phyloP scores from a whole-genome alignment of 2,888 invertebrate species.

The Ophion obscuratus region DNA sequence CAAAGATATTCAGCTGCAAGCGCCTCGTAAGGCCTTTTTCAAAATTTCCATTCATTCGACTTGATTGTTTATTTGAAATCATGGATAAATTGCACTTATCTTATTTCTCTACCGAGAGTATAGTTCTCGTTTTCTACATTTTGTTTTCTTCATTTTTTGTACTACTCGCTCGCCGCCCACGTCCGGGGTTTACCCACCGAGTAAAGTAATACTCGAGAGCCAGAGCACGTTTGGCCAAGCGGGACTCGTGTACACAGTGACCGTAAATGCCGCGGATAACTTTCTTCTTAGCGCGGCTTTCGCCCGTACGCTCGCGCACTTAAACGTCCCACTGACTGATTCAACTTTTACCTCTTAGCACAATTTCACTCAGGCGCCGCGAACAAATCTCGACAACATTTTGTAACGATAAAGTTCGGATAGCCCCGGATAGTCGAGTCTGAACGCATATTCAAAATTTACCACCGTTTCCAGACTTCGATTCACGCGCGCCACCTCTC shows the following conservation, averaged over 20 bases:
- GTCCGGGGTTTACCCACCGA: conserved; percentile 32
- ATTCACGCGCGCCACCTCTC: background rate
- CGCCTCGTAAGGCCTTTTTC: background rate
- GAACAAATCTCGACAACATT: conserved; percentile 13
- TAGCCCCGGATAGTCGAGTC: background rate
- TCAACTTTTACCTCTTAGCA: conserved; percentile 83
- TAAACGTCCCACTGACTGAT: conserved; percentile 82
- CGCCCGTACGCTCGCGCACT: conserved; percentile 73
- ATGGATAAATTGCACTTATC: background rate
- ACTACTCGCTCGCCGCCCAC: background rate
- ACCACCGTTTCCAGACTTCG: background rate
- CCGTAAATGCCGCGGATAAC: conserved; percentile 73
- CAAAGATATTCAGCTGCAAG: background rate
- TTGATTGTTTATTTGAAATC: background rate
- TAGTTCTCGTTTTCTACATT: background rate
- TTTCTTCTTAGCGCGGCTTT: conserved; percentile 79
- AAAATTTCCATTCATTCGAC: background rate
- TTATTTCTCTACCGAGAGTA: background rate
- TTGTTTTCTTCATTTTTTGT: conserved; percentile 6
- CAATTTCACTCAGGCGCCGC: conserved; percentile 78
- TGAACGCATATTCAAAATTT: background rate
- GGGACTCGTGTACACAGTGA: conserved; percentile 53
- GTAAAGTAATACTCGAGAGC: conserved; percentile 21
- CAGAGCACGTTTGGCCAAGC: conserved; percentile 51
- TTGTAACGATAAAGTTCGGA: conserved; percentile 11